Evolutionary conservation across 2,797 vertebrate genomes (phyloP).

Genomic region (Hybognathus amarus): DNA sequence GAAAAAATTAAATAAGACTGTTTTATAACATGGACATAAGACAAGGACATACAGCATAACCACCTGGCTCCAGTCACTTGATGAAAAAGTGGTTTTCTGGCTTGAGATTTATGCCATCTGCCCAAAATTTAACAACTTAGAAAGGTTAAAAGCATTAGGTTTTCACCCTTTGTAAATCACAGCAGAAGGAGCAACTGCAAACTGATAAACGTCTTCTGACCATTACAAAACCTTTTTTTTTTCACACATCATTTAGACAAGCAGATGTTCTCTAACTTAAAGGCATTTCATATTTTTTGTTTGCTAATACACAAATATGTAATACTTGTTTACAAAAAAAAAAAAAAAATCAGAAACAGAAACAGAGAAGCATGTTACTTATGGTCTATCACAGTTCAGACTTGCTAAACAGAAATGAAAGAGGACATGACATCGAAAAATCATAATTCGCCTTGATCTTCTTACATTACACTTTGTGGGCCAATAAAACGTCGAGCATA

Average conservation of each 20-base stretch:
- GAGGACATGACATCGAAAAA: neutral
- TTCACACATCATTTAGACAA: neutral
- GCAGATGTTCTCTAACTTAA: neutral
- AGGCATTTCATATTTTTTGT: neutral
- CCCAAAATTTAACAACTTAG: neutral
- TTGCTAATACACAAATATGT: neutral
- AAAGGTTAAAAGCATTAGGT: neutral
- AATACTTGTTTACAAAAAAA: neutral
- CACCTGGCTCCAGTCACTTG: neutral
- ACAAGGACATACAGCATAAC: neutral
- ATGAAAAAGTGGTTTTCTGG: neutral
- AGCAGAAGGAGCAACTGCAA: neutral
- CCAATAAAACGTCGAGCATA: too few relatives aligned
- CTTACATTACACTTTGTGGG: neutral
- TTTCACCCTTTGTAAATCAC: neutral
- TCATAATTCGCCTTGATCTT: neutral
- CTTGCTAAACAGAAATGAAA: neutral
- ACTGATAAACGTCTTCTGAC: neutral
- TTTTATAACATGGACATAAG: neutral
- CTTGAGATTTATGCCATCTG: conserved; percentile 9
- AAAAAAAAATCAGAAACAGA: neutral
- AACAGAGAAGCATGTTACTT: neutral
- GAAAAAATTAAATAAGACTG: neutral
- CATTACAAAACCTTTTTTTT: neutral
- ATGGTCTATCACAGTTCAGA: neutral